phyloP scores from a whole-genome alignment of 1,140 invertebrate genomes.

The Brachionus koreanus region DNA sequence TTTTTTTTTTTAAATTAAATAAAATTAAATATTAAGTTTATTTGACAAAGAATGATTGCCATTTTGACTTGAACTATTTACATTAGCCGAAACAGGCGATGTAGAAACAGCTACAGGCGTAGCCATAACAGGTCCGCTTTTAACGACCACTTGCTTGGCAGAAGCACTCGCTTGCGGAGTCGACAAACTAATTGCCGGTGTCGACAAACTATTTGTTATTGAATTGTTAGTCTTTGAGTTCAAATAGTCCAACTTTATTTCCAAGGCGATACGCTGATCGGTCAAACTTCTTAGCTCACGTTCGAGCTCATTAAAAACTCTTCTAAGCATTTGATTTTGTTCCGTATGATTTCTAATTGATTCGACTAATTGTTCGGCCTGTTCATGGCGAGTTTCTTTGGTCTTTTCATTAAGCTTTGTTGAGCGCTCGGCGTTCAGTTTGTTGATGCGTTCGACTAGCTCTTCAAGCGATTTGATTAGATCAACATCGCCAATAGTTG shows the following conservation, averaged over 20 bases:
- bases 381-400: neutral
- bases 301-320: constrained; percentile 25
- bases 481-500: neutral
- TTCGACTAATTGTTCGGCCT: neutral
- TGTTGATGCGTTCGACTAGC: neutral
- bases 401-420: neutral
- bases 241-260: constrained; percentile 41
- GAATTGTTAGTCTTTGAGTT: neutral
- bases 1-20: too few species aligned
- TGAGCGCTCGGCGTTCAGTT: neutral
- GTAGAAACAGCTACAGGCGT: neutral
- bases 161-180: neutral
- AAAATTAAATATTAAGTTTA: too few species aligned
- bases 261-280: neutral
- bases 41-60: neutral
- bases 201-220: neutral
- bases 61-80: neutral
- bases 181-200: neutral
- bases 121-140: neutral
- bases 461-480: neutral
- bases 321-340: constrained; percentile 31
- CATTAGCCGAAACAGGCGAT: neutral
- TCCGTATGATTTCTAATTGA: constrained; percentile 18
- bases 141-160: neutral
- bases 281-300: neutral